Evolutionary conservation across 2,797 vertebrate species (phyloP).

Genomic region (Gambusia yucatana): DNA sequence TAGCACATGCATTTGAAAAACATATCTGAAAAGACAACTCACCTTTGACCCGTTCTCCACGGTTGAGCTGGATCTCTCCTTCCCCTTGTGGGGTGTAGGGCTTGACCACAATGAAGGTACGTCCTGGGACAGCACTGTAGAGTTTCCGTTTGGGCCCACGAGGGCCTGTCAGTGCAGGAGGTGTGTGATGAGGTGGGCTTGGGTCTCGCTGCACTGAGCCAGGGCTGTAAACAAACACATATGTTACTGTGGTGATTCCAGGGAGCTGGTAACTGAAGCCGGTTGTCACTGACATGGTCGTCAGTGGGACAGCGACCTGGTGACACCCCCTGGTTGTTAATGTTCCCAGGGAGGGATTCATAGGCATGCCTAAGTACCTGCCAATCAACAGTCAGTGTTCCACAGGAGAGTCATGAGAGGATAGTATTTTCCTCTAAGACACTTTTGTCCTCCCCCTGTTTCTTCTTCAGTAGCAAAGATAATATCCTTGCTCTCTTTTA

Average conservation of each 20-base stretch:
- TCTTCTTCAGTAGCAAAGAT: conserved; percentile 61
- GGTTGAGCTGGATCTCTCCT: conserved; percentile 95
- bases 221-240: conserved; percentile 99
- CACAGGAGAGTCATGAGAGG: conserved; percentile 69
- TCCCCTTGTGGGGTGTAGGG: conserved; percentile 94
- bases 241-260: conserved; percentile 94
- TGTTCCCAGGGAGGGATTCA: conserved; percentile 64
- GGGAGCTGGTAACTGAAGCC: conserved; percentile 89
- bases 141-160: conserved; percentile 95
- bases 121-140: conserved; percentile 96
- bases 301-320: conserved; percentile 66
- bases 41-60: conserved; percentile 96
- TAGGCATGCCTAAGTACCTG: conserved; percentile 56
- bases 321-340: conserved; percentile 68
- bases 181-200: conserved; percentile 84
- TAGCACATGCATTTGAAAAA: background rate
- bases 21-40: conserved; percentile 30
- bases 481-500: conserved; percentile 72
- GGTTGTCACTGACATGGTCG: conserved; percentile 83
- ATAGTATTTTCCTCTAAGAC: conserved; percentile 59
- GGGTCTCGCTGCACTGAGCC: conserved; percentile 86
- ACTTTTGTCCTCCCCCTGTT: conserved; percentile 49
- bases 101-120: conserved; percentile 96
- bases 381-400: conserved; percentile 66
- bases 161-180: conserved; percentile 78